phyloP scores from a whole-genome alignment of 2,113 vertebrate genomes.

The Cyanistes caeruleus region DNA sequence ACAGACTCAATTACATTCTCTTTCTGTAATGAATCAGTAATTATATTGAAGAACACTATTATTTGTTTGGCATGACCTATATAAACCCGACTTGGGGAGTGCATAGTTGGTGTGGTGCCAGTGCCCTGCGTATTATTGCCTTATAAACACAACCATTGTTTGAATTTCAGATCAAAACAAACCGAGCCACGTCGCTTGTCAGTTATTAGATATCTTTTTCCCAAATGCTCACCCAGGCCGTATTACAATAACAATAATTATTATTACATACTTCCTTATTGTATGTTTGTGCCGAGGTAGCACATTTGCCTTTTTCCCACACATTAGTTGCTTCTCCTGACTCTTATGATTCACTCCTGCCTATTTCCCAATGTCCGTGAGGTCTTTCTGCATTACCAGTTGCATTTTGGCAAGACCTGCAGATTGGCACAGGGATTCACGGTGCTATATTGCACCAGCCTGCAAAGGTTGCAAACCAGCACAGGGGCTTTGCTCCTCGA shows the following conservation, averaged over 20 bases:
- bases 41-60: constrained; percentile 67
- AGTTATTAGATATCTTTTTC: constrained; percentile 72
- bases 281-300: constrained; percentile 64
- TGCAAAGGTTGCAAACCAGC: neutral
- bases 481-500: neutral
- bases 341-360: constrained; percentile 63
- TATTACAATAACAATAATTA: constrained; percentile 75
- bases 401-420: constrained; percentile 35
- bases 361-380: constrained; percentile 54
- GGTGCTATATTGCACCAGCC: neutral
- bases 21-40: constrained; percentile 61
- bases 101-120: constrained; percentile 62
- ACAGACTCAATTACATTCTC: constrained; percentile 42
- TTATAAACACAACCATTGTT: constrained; percentile 70
- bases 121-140: constrained; percentile 62
- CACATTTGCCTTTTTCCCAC: constrained; percentile 73
- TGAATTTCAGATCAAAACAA: constrained; percentile 74
- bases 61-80: constrained; percentile 71
- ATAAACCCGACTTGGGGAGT: constrained; percentile 57
- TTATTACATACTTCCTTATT: constrained; percentile 74
- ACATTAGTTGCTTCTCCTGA: constrained; percentile 53
- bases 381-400: neutral
- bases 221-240: constrained; percentile 58
- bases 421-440: neutral
- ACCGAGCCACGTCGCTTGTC: constrained; percentile 59